Evolutionary conservation across 2,797 vertebrate genomes (phyloP).

Genomic region (Knipowitschia caucasica): DNA sequence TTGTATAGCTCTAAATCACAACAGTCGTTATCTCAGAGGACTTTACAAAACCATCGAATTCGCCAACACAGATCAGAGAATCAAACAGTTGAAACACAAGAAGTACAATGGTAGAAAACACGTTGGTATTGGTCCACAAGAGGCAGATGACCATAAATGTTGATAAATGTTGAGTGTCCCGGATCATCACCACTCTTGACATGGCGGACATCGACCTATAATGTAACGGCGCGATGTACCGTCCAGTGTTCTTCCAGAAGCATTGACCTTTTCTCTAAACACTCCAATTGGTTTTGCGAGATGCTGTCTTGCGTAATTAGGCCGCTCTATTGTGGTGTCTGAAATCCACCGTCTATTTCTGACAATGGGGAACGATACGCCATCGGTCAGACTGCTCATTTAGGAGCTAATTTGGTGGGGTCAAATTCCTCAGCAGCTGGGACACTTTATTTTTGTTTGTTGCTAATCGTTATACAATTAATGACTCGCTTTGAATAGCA

Average conservation of each 20-base stretch:
- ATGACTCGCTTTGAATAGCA: background rate
- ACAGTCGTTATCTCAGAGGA: too few relatives aligned
- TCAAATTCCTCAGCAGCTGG: background rate
- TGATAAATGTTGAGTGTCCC: too few relatives aligned
- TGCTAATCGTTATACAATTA: background rate
- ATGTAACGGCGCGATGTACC: slow-evolving; percentile 40
- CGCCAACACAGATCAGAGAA: too few relatives aligned
- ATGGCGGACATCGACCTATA: slow-evolving; percentile 52
- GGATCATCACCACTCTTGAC: slow-evolving; percentile 61
- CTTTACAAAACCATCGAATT: too few relatives aligned
- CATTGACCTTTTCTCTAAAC: slow-evolving; percentile 60
- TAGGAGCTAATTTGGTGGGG: slow-evolving; percentile 1
- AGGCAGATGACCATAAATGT: too few relatives aligned
- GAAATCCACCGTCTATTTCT: slow-evolving; percentile 5
- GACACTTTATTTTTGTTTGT: background rate
- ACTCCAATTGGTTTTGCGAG: slow-evolving; percentile 48
- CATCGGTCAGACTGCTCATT: slow-evolving; percentile 2
- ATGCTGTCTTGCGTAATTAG: slow-evolving; percentile 59
- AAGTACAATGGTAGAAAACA: too few relatives aligned
- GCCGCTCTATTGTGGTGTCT: background rate
- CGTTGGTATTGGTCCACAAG: too few relatives aligned
- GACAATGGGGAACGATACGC: slow-evolving; percentile 4
- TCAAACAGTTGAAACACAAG: too few relatives aligned
- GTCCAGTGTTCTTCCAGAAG: slow-evolving; percentile 47
- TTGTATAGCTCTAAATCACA: too few relatives aligned